A percentile compares a stretch with the other conserved stretches of the same genome.
Conservation (phyloP, 2,113 vertebrate genomes). For the Vombatus ursinus region DNA sequence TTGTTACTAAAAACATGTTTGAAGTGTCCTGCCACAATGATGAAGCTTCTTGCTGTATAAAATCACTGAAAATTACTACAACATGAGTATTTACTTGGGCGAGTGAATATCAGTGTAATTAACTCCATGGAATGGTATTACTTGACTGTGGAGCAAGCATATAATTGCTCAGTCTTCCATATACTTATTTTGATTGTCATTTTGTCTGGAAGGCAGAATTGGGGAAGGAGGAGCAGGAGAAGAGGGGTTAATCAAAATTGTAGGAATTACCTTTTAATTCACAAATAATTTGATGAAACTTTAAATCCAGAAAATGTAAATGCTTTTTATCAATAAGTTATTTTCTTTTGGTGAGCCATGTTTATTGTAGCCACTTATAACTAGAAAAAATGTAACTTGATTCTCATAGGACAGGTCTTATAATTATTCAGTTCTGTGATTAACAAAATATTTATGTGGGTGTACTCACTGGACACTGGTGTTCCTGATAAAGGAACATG, state of each 20-base stretch:
- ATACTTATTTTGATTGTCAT: not conserved
- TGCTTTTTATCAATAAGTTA: slow-evolving; percentile 4
- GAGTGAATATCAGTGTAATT: not conserved
- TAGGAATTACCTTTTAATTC: not conserved
- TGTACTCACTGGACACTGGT: not conserved
- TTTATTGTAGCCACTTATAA: slow-evolving; percentile 12
- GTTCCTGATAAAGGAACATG: not conserved
- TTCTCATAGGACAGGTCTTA: not conserved
- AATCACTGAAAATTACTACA: not conserved
- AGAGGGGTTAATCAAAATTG: not conserved
- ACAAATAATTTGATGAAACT: slow-evolving; percentile 1
- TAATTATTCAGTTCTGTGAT: not conserved
- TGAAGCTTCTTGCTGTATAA: not conserved
- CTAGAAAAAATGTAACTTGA: not conserved
- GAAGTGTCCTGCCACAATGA: not conserved
- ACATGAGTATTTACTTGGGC: not conserved
- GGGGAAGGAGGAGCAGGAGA: too few species aligned
- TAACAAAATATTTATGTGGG: not conserved
- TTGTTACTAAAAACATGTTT: slow-evolving; percentile 23
- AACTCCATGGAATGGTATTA: not conserved
- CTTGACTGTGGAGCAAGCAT: not conserved
- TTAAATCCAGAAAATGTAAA: slow-evolving; percentile 26
- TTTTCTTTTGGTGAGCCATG: slow-evolving; percentile 10
- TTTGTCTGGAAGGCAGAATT: not conserved
- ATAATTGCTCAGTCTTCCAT: not conserved